phyloP scores from a whole-genome alignment of 2,113 vertebrate genomes.

The Halcyon malimbica region DNA sequence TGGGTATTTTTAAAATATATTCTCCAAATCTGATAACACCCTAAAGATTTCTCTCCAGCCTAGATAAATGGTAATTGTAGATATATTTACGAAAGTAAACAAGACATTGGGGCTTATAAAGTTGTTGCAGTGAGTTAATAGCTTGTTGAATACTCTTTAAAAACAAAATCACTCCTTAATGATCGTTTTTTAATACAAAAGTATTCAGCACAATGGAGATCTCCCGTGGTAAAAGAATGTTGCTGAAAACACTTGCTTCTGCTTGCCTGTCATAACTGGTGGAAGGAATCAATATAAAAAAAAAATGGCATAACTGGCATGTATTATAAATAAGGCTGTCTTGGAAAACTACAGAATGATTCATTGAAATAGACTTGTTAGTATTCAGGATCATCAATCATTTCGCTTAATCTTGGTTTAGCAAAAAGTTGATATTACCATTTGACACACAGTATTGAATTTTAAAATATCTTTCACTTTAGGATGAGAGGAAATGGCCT shows the following conservation, averaged over 20 bases:
- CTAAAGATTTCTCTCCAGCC: background rate
- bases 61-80: background rate
- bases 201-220: background rate
- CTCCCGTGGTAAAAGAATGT: background rate
- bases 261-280: background rate
- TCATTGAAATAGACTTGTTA: background rate
- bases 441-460: background rate
- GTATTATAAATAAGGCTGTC: constrained; percentile 38
- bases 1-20: background rate
- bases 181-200: background rate
- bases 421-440: background rate
- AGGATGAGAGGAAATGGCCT: too few relatives aligned
- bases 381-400: background rate
- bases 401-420: background rate
- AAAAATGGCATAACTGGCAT: background rate
- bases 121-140: background rate
- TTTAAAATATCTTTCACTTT: background rate
- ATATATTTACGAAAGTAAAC: background rate
- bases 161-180: background rate
- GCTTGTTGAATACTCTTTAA: background rate
- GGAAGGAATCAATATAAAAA: background rate
- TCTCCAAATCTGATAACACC: background rate
- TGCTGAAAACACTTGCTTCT: background rate
- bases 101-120: background rate
- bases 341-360: background rate